These are phyloP conservation scores for Siderastrea radians DNA, from an alignment of 92 coral and sea anemone species.

Conservation along the genomic window DNA sequence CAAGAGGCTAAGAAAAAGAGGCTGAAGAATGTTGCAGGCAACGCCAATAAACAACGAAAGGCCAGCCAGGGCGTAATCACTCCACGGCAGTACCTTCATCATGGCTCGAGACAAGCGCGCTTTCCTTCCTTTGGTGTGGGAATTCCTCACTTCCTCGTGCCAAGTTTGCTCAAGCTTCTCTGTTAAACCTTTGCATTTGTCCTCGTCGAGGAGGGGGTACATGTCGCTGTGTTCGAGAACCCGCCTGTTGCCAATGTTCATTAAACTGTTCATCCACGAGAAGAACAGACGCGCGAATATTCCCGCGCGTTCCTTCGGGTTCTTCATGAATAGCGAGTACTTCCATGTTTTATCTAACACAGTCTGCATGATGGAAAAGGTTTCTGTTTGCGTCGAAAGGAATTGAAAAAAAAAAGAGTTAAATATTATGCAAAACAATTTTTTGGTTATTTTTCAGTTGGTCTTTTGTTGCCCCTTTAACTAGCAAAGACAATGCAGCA, in stretches of 20 bases:
- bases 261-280: slow-evolving; percentile 83
- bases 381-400: slow-evolving; percentile 1
- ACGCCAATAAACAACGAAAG: slow-evolving; percentile 83
- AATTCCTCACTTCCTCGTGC: slow-evolving; percentile 78
- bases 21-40: slow-evolving; percentile 89
- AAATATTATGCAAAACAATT: background rate
- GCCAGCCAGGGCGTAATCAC: slow-evolving; percentile 76
- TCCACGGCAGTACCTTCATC: slow-evolving; percentile 81
- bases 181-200: slow-evolving; percentile 81
- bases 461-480: no score
- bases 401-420: background rate
- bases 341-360: slow-evolving; percentile 79
- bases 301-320: slow-evolving; percentile 94
- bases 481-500: no score
- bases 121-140: slow-evolving; percentile 74
- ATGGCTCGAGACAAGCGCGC: slow-evolving; percentile 84
- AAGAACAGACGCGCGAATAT: slow-evolving; percentile 79
- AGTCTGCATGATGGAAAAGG: slow-evolving; percentile 1
- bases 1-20: slow-evolving; percentile 82
- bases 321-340: slow-evolving; percentile 87
- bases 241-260: slow-evolving; percentile 79
- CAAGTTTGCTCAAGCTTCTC: slow-evolving; percentile 82
- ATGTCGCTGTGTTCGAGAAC: slow-evolving; percentile 84
- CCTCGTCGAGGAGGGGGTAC: slow-evolving; percentile 86
- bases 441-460: no score